Evolutionary conservation across 2,113 vertebrate genomes (phyloP).

Genomic region (Hyla sarda): DNA sequence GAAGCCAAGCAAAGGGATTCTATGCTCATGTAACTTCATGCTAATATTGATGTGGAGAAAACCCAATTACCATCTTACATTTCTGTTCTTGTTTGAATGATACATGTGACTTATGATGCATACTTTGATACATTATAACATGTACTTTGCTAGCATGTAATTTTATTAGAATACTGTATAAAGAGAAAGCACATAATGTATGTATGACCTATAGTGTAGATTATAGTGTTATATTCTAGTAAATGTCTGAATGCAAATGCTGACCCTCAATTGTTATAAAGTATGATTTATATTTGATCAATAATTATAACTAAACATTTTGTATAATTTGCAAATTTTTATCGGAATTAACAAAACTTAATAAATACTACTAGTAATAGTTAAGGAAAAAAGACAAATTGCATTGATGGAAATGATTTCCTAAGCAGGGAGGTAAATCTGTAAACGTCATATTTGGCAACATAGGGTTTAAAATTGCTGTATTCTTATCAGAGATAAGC

Average conservation of each 20-base stretch:
- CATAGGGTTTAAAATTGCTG: constrained; percentile 38
- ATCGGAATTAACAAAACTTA: not conserved
- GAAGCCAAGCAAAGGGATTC: no score
- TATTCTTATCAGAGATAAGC: constrained; percentile 54
- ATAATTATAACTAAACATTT: no score
- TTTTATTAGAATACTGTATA: not conserved
- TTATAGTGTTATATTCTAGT: not conserved
- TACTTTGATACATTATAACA: no score
- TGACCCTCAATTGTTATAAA: not conserved
- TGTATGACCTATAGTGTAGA: no score
- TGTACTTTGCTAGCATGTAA: no score
- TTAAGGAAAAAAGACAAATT: constrained; percentile 3
- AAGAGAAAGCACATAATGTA: no score
- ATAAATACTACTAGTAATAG: not conserved
- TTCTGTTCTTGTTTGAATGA: no score
- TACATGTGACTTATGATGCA: no score
- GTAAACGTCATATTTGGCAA: constrained; percentile 34
- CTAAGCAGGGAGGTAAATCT: constrained; percentile 28
- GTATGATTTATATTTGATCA: no score
- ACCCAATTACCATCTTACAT: no score
- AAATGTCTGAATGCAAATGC: not conserved
- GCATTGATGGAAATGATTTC: not conserved
- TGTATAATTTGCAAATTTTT: not conserved
- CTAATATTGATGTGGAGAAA: no score
- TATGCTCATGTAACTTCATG: no score